These are phyloP conservation scores for Lepidurus packardi DNA, from an alignment of 1,140 invertebrate species.

Conservation along the genomic window DNA sequence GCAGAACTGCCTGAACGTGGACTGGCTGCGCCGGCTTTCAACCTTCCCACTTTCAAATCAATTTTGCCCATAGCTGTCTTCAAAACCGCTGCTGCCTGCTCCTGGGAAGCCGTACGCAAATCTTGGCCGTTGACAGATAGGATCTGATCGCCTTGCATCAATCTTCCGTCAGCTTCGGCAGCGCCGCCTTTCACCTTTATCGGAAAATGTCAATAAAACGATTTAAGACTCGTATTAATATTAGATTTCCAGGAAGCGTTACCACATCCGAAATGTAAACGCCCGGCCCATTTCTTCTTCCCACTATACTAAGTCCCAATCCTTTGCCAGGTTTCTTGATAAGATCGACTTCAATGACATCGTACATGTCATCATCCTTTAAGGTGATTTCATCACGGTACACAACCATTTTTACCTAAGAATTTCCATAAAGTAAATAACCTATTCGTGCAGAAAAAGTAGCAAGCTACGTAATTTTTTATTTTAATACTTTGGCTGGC, in stretches of 20 bases:
- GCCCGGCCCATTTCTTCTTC: conserved; percentile 76
- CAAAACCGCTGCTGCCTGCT: conserved; percentile 79
- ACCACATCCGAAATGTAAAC: conserved; percentile 94
- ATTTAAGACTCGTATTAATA: conserved; percentile 30
- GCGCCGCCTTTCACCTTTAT: conserved; percentile 77
- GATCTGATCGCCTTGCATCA: conserved; percentile 89
- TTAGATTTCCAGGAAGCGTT: conserved; percentile 39
- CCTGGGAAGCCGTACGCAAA: conserved; percentile 63
- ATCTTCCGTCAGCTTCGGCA: conserved; percentile 82
- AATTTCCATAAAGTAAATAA: conserved; percentile 43
- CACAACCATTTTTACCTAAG: conserved; percentile 79
- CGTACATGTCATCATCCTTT: conserved; percentile 64
- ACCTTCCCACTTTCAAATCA: conserved; percentile 69
- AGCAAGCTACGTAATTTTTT: not conserved
- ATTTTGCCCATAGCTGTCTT: conserved; percentile 75
- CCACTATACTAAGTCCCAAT: conserved; percentile 82
- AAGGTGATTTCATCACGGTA: conserved; percentile 67
- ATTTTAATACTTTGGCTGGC: conserved; percentile 54
- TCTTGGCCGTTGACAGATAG: conserved; percentile 83
- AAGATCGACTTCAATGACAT: conserved; percentile 82
- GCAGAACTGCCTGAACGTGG: conserved; percentile 33
- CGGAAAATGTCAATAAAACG: not conserved
- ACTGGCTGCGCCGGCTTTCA: conserved; percentile 55
- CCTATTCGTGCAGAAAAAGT: not conserved
- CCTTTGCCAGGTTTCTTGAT: conserved; percentile 88